Evolutionary conservation across 2,888 invertebrate species (phyloP), one percentile per base, ranked within the genome.

Genomic region (Megamerina dolium): DNA sequence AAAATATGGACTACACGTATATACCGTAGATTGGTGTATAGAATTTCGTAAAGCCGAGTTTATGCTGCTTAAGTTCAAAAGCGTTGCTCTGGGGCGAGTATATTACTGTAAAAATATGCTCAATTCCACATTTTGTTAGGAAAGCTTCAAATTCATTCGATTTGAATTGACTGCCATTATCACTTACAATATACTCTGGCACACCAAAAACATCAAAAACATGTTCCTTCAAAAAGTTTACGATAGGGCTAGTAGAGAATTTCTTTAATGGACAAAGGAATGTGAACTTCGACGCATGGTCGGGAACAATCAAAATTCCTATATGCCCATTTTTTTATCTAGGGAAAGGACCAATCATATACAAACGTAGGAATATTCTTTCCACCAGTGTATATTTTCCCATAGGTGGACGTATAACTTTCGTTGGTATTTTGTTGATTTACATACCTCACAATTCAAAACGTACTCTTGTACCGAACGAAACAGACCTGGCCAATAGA

Each of bases 131-230:
- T 10, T 39, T 41, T 9, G 14, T 16, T 5, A 48, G 17, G 27
- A 38, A 44, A 10, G 12, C 10, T 26, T 39, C 32, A 26, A 42
- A 43, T 16, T 41, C 39, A 8, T 31, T 32, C 5, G 36, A 29
- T 20, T 35, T 48, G 32, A 45, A 48, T 37, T 48, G 48, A 9
- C 31, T 29, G 1, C 43, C 43, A 17, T 43, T 48, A 20, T 48
- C 43, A 3, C 40, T 38, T 3, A 10, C 27, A 12, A 35, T 13
- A 3, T 13, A 23, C 21, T 51, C 40, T 2, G 55, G 54, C 14
- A 52, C 54, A 10, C 54, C 57, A 50, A 56, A 60, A 17, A 52
- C 16, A 10, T 54, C 41, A 37, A 59, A 56, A 17, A 47, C 29
- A 4, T 55, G 47, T 13, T 49, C 32, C 13, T 37, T 36, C 6